phyloP scores from a whole-genome alignment of 92 coral and sea anemone genomes.

The Palythoa grandis region DNA sequence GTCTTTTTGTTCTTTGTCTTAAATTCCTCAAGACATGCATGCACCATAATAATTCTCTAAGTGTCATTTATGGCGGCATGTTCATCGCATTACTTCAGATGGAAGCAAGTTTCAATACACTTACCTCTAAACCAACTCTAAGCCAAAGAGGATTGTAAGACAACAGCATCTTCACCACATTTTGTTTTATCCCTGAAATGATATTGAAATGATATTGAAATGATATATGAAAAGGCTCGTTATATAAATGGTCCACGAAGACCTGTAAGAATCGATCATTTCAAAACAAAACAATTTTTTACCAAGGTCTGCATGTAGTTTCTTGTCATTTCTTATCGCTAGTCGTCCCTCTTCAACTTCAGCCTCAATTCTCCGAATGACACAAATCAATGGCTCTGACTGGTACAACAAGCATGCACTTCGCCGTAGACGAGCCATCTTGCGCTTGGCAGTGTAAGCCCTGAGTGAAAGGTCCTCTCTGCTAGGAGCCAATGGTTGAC shows the following conservation, averaged over 20 bases:
- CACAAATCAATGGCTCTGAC: constrained; percentile 82
- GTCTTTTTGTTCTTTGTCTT: too few species aligned
- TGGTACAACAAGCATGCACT: constrained; percentile 92
- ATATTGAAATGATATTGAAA: too few species aligned
- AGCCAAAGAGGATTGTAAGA: constrained; percentile 98
- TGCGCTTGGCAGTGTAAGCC: constrained; percentile 90
- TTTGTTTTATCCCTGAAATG: constrained; percentile 85
- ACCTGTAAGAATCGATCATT: neutral
- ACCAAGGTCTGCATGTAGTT: constrained; percentile 97
- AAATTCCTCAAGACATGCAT: too few species aligned
- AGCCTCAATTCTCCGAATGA: constrained; percentile 80
- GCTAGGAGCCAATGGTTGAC: constrained; percentile 95
- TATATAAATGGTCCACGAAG: too few species aligned
- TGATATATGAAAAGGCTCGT: too few species aligned
- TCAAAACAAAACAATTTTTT: constrained; percentile 9
- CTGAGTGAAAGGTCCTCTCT: constrained; percentile 88
- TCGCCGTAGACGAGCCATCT: constrained; percentile 93
- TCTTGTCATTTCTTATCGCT: constrained; percentile 85
- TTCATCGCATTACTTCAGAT: neutral
- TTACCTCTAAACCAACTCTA: constrained; percentile 96
- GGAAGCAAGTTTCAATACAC: neutral
- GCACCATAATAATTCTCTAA: too few species aligned
- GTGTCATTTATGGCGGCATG: too few species aligned
- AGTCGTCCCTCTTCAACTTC: constrained; percentile 92
- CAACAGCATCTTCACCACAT: constrained; percentile 78